Percentiles rank a stretch among this genome's conserved stretches.
Conservation (phyloP, 2,797 vertebrate species). For the Hozukius guyotensis region DNA sequence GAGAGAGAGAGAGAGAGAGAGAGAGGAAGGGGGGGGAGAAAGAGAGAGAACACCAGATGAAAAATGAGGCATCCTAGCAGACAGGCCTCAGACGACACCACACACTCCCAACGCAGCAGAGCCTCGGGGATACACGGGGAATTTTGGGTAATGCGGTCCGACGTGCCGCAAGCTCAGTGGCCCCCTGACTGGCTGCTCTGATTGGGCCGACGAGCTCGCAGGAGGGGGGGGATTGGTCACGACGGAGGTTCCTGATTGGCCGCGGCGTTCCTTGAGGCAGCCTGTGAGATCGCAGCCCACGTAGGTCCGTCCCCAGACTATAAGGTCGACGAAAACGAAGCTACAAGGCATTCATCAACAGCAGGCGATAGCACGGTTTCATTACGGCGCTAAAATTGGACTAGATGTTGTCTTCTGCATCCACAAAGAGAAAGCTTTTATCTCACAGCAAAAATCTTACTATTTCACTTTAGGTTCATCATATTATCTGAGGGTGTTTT, state of each 20-base stretch:
- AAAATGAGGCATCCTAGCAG: conserved; percentile 74
- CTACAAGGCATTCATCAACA: conserved; percentile 36
- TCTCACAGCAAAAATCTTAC: background rate
- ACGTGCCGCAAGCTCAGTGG: conserved; percentile 72
- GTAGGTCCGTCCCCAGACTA: conserved; percentile 55
- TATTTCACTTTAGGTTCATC: background rate
- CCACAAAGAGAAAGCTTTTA: background rate
- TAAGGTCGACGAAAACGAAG: conserved; percentile 47
- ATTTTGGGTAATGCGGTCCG: conserved; percentile 79
- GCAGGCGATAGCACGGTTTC: background rate
- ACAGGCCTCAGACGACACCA: conserved; percentile 67
- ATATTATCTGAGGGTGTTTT: background rate
- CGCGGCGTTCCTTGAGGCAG: conserved; percentile 28
- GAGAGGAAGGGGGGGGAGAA: background rate
- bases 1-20: conserved; percentile 16
- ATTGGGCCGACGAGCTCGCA: conserved; percentile 52
- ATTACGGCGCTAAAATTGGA: conserved; percentile 11
- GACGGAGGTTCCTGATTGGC: conserved; percentile 48
- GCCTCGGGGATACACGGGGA: conserved; percentile 67
- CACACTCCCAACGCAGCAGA: conserved; percentile 58
- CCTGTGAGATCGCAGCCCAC: conserved; percentile 38
- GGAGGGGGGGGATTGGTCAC: conserved; percentile 32
- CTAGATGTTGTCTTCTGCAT: background rate
- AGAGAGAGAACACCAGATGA: conserved; percentile 61
- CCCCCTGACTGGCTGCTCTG: conserved; percentile 70